phyloP scores from a whole-genome alignment of 2,113 vertebrate genomes.

The Equus przewalskii region DNA sequence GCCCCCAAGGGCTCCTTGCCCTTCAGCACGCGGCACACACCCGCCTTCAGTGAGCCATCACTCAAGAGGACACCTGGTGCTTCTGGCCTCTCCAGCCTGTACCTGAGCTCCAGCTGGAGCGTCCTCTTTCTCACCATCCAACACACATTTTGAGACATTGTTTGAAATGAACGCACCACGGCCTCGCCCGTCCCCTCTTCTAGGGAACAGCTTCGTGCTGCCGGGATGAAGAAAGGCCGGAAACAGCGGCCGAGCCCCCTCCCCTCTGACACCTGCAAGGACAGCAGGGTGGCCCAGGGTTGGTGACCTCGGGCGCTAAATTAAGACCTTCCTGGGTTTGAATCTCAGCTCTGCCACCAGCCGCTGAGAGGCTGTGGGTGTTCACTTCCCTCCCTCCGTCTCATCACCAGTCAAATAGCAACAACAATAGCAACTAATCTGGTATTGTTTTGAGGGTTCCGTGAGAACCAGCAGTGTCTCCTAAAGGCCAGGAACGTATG shows the following conservation, averaged over 20 bases:
- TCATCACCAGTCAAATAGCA: neutral
- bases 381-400: neutral
- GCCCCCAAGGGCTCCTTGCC: no score
- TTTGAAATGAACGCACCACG: neutral
- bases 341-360: no score
- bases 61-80: accelerated
- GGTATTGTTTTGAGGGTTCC: neutral
- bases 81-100: neutral
- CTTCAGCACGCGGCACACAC: neutral
- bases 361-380: no score
- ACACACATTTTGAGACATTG: neutral
- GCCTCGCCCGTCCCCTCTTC: neutral
- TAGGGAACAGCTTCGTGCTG: neutral
- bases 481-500: no score
- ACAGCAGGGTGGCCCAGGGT: no score
- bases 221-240: neutral
- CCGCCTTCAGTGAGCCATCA: no score
- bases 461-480: neutral
- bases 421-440: no score
- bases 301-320: no score
- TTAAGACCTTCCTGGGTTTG: no score
- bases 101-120: neutral
- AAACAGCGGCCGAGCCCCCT: neutral
- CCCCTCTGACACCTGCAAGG: no score
- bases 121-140: no score